Conservation (phyloP, 2,888 invertebrate genomes). For the Drosophila tanythrix region DNA sequence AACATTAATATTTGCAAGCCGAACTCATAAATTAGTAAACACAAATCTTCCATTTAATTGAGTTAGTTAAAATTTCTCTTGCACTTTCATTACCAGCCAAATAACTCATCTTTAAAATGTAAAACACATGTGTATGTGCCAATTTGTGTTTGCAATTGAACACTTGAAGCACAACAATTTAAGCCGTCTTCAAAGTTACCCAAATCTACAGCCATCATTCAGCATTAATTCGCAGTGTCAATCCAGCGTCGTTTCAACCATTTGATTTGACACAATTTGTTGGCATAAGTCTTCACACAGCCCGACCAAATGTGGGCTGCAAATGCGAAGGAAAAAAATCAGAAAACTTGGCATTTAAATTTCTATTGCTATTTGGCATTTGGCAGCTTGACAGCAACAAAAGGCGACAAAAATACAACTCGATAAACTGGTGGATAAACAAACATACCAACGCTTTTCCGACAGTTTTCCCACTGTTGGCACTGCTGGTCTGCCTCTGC, state of each 20-base stretch:
- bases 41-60: not conserved
- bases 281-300: constrained; percentile 25
- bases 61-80: not conserved
- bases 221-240: constrained; percentile 48
- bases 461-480: constrained; percentile 25
- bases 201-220: constrained; percentile 31
- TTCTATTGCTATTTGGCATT: constrained; percentile 66
- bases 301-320: constrained; percentile 35
- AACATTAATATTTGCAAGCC: not conserved
- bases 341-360: constrained; percentile 68
- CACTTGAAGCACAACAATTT: constrained; percentile 17
- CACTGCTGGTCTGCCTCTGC: constrained; percentile 22
- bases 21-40: not conserved
- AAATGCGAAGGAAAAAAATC: constrained; percentile 20
- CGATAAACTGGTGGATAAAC: constrained; percentile 39
- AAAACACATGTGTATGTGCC: not conserved
- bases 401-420: constrained; percentile 44
- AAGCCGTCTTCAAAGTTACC: not conserved
- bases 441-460: constrained; percentile 35
- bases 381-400: constrained; percentile 61
- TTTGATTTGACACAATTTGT: constrained; percentile 31
- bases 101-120: too few relatives aligned
- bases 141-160: not conserved
- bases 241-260: constrained; percentile 21
- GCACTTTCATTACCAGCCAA: not conserved